These are phyloP conservation scores for Cheirogaleus major DNA, from an alignment of 2,797 vertebrate genomes.

Conservation along the genomic window DNA sequence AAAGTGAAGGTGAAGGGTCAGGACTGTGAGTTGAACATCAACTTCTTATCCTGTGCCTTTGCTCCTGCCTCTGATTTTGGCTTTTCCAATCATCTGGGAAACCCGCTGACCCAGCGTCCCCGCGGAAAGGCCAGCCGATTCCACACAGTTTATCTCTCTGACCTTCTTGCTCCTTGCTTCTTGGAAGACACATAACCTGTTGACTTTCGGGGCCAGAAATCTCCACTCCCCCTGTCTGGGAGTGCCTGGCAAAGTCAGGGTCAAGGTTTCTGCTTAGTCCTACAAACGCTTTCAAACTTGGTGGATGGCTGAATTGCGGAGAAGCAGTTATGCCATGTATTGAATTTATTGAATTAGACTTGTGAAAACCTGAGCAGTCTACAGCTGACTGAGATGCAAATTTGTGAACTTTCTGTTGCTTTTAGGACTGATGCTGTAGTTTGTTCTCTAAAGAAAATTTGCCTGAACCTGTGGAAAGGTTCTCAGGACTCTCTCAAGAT, in stretches of 20 bases:
- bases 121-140: slow-evolving; percentile 71
- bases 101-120: slow-evolving; percentile 83
- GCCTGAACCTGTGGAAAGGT: slow-evolving; percentile 65
- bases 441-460: slow-evolving; percentile 55
- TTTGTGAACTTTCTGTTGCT: slow-evolving; percentile 19
- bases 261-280: slow-evolving; percentile 50
- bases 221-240: not conserved
- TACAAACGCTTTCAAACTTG: slow-evolving; percentile 34
- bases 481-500: slow-evolving; percentile 46
- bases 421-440: slow-evolving; percentile 1
- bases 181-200: slow-evolving; percentile 63
- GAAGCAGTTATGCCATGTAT: not conserved
- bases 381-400: slow-evolving; percentile 14
- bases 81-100: slow-evolving; percentile 78
- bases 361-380: not conserved
- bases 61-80: slow-evolving; percentile 78
- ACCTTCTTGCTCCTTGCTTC: slow-evolving; percentile 68
- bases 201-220: slow-evolving; percentile 53
- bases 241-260: slow-evolving; percentile 44
- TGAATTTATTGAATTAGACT: not conserved
- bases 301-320: slow-evolving; percentile 50
- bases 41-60: slow-evolving; percentile 76
- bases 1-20: slow-evolving; percentile 68
- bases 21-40: slow-evolving; percentile 72
- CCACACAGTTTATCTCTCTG: slow-evolving; percentile 76